These are phyloP conservation scores for Glaucomys volans DNA, from an alignment of 2,113 vertebrate species.

Conservation along the genomic window DNA sequence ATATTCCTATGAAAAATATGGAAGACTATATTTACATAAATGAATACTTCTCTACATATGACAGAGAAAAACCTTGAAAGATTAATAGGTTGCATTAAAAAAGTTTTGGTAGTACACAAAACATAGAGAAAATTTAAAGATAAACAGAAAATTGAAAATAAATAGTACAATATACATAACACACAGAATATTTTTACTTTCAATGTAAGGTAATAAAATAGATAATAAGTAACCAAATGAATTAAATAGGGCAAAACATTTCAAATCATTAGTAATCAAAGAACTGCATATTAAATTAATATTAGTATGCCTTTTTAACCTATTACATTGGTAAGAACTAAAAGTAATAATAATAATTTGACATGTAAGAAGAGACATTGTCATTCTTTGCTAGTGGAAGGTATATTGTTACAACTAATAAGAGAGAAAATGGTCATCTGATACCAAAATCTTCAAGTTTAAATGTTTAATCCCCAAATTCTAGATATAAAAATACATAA, in stretches of 20 bases:
- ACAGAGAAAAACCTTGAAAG: background rate
- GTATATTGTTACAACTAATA: background rate
- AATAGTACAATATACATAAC: background rate
- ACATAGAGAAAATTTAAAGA: background rate
- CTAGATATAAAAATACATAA: background rate
- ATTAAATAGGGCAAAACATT: background rate
- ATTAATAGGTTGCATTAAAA: background rate
- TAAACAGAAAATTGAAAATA: background rate
- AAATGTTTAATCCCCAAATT: background rate
- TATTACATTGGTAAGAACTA: background rate
- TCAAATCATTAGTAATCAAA: no score
- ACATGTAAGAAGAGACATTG: background rate
- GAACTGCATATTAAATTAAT: no score
- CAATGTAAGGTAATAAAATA: background rate
- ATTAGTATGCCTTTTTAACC: background rate
- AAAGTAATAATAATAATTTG: background rate
- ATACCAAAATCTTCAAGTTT: background rate
- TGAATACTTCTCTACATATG: background rate
- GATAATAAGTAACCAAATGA: conserved; percentile 15
- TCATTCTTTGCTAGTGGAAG: background rate
- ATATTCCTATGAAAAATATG: background rate
- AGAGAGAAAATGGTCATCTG: background rate
- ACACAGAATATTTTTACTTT: background rate
- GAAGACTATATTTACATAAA: background rate
- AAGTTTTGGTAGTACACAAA: background rate